Evolutionary conservation across 2,888 invertebrate genomes (phyloP), one percentile per base, ranked within the genome.

Genomic region (Hydropsyche betteni): DNA sequence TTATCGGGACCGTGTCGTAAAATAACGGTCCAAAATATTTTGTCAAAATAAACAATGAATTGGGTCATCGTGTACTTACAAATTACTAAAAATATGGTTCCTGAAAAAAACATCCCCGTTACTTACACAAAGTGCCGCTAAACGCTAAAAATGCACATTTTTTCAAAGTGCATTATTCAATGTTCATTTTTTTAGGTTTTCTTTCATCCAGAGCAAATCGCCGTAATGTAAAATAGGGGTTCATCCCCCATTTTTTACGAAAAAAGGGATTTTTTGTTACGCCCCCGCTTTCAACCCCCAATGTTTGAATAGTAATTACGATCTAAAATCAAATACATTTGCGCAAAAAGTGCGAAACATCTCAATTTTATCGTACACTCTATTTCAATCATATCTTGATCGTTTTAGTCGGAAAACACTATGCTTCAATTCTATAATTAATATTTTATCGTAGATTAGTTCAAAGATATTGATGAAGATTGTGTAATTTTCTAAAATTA

Each of bases 151-250:
- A 74, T 74, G 69, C n/a, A 68, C 44, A 71, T 78, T 78, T 76
- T 55, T 55, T 77, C 76, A 69, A 77, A 61, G 50, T 71, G 69
- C 38, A 75, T 75, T 76, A 78, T 78, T 78, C 78, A 78, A 74
- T 78, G 78, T 75, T 75, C 78, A 77, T 78, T 78, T 69, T 74
- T 77, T 44, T 69, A n/a, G 16, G 73, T 72, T 73, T 76, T 76
- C 76, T 76, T 53, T 50, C 69, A 38, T 36, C 53, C 73, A 14
- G 10, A 72, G 50, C 68, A 76, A 73, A 73, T 76, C 52, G 53
- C 58, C 24, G 50, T 52, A 52, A 24, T 44, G 50, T 52, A 52
- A 38, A 68, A 5, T 68, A 73, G 69, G 74, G 74, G 68, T 58
- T 8, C 50, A 12, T 14, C 58, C 72, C 24, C 53, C 51, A 14